Evolutionary conservation across 2,888 invertebrate genomes (phyloP), one percentile per base, ranked within the genome.

Genomic region (Pollenia labialis): DNA sequence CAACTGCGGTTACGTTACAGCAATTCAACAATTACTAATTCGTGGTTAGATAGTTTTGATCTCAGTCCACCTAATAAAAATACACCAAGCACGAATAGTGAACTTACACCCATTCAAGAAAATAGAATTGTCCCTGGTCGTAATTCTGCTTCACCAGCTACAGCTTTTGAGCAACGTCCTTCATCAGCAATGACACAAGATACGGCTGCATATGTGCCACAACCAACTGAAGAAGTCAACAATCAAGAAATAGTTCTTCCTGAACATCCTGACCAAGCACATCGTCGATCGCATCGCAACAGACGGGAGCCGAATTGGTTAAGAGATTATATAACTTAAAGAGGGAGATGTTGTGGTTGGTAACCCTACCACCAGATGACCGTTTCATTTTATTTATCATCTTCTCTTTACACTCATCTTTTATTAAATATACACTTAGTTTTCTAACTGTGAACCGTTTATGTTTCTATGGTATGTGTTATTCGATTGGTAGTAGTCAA

Each of bases 21-120:
- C 12, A 54, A 66, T 7, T 40, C 42, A 14, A 16, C 23, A 40
- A 48, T 6, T 69, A 50, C 11, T 60, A 69, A 72, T 14, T 18
- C 40, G 16, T 72, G 56, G 71, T 40, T 62, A 40, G 50, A 75
- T 12, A 18, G 40, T 48, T 75, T 62, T 75, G 62, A 75, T 50
- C 8, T 32, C n/a, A 60, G 11, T 40, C 32, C 62, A 11, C 50
- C 32, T 16, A 48, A 8, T 32, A 40, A 40, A 4, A 62, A 14
- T 18, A 44, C 48, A 14, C 9, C 9, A 42, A 62, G n/a, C 16
- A 54, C 32, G 32, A 32, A 32, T 32, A 32, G 32, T 4, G 6
- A 32, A 32, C 32, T 4, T 32, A 32, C 32, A 32, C 32, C 32
- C 32, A 32, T 32, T 32, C 32, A 32, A 32, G 32, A 23, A 23